Conservation (phyloP, 2,113 vertebrate species). For the Oncorhynchus kisutch region DNA sequence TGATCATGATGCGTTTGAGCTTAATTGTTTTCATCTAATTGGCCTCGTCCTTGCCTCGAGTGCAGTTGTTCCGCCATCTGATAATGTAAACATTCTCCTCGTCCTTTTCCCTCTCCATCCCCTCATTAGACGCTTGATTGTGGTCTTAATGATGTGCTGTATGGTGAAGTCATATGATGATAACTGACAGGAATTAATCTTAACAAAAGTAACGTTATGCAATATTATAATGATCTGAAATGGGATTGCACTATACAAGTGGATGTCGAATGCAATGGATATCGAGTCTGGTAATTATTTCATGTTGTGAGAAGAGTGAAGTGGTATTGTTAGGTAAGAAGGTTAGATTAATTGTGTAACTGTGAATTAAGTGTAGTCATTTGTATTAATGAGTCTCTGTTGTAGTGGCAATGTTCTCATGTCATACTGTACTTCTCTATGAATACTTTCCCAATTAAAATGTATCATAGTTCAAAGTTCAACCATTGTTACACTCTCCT, state of each 20-base stretch:
- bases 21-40: conserved; percentile 59
- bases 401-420: too few relatives aligned
- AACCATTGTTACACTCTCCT: background rate
- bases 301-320: background rate
- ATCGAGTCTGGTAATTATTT: background rate
- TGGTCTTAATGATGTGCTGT: too few relatives aligned
- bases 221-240: background rate
- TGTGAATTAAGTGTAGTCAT: background rate
- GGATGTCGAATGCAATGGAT: background rate
- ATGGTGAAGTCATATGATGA: too few relatives aligned
- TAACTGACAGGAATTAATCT: conserved; percentile 10
- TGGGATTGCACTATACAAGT: background rate
- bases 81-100: too few relatives aligned
- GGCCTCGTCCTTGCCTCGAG: conserved; percentile 14
- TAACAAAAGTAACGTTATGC: conserved; percentile 23
- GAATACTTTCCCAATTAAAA: too few relatives aligned
- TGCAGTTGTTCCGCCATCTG: too few relatives aligned
- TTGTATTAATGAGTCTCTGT: too few relatives aligned
- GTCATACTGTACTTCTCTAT: too few relatives aligned
- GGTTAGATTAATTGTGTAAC: too few relatives aligned
- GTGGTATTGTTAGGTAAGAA: too few relatives aligned
- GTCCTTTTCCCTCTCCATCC: too few relatives aligned
- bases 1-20: conserved; percentile 35
- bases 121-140: too few relatives aligned
- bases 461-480: background rate